Base-by-base conservation (phyloP, 2,797 vertebrate genomes). In the Ciconia nigra region DNA sequence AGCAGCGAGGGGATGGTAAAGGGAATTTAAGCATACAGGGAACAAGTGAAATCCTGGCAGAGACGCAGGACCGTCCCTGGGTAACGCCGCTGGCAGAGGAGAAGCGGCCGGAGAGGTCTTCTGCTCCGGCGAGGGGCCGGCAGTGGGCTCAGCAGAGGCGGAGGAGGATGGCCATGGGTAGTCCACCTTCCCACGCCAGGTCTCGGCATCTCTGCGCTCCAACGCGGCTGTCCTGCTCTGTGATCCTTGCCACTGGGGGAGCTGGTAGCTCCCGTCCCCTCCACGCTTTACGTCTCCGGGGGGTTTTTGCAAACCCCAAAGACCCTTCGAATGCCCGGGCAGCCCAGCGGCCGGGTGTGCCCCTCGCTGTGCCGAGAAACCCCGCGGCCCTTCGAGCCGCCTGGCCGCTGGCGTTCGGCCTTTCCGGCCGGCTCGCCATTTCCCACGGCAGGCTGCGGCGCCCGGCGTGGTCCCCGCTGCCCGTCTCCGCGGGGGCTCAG, bases 341-440 rank as follows among this genome's bases (percentile, higher is more conserved):
- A 72, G 59, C 79, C 19, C 35, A 13, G 3, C 0, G 10, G 35
- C 63, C 0, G 4, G 22, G 35, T 6, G 39, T 13, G 39, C 3
- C 62, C 49, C 37, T 52, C 6, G 41, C 58, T 2, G 3, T 18
- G 39, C 81, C 2, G 3, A 52, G 25, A 11, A 13, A 0, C 5
- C 13, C 15, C 1, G 0, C 1, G 12, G 3, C 31, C 44, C 26
- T 18, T 15, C 5, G 55, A 46, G 49, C 61, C 1, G 2, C 31
- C 37, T 5, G 5, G 25, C 54, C 12, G 1, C 33, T 3, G 7
- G 42, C 2, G 7, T 13, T 44, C 0, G 2, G 67, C n/a, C 37
- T 37, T 69, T 15, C 7, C 63, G 42, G 51, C 39, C 5, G 3
- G 7, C 13, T 49, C 26, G 1, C 87, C 77, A 0, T 7, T 35